Percentiles rank a stretch among this genome's conserved stretches.
These are phyloP conservation scores for Parazoanthus atlanticus DNA, from an alignment of 92 coral and sea anemone species.

Conservation along the genomic window DNA sequence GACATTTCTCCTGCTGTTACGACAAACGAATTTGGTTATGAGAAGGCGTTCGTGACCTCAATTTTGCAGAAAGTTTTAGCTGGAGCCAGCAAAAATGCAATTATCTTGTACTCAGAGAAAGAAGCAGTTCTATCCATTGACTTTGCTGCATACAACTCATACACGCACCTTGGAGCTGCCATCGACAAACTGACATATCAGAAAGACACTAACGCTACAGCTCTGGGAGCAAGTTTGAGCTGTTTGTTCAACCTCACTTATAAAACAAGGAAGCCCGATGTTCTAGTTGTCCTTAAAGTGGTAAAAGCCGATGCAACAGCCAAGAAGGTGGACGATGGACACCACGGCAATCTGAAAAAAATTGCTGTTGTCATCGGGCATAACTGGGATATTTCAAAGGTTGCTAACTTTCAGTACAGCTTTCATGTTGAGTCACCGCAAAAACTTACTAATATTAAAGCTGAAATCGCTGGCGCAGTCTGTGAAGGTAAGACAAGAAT, in stretches of 20 bases:
- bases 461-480: not conserved
- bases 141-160: not conserved
- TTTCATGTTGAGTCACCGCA: not conserved
- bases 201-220: not conserved
- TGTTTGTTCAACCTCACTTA: not conserved
- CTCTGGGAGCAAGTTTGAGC: not conserved
- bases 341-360: not conserved
- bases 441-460: no score
- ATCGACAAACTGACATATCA: not conserved
- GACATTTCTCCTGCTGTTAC: not conserved
- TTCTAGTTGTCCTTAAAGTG: not conserved
- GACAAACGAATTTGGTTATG: not conserved
- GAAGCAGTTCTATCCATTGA: not conserved
- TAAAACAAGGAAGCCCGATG: not conserved
- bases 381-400: not conserved
- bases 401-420: not conserved
- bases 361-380: slow-evolving; percentile 2
- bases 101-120: not conserved
- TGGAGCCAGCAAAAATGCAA: not conserved
- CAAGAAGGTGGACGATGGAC: not conserved
- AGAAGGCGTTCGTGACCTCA: not conserved
- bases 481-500: not conserved
- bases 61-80: not conserved
- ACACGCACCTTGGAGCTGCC: not conserved
- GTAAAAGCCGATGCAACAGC: not conserved